Evolutionary conservation across 2,888 invertebrate species (phyloP).

Genomic region (Orthonevra nobilis): DNA sequence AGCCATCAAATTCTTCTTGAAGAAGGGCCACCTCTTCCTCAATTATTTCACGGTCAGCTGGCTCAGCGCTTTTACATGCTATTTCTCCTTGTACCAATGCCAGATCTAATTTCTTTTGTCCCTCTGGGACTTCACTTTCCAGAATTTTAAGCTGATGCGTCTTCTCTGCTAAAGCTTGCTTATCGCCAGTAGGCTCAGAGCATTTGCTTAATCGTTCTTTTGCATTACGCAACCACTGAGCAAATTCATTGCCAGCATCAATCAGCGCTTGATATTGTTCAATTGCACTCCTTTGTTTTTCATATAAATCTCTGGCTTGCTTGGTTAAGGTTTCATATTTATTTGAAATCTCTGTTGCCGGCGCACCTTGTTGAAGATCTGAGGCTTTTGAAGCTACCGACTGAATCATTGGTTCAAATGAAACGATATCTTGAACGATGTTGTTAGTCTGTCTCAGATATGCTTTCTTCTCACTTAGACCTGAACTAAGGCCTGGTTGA

Average conservation of each 20-base stretch:
- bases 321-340: slow-evolving; percentile 95
- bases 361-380: slow-evolving; percentile 93
- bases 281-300: slow-evolving; percentile 93
- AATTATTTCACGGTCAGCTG: slow-evolving; percentile 93
- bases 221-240: slow-evolving; percentile 94
- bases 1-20: slow-evolving; percentile 94
- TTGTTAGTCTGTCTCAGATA: slow-evolving; percentile 94
- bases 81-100: slow-evolving; percentile 92
- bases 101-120: slow-evolving; percentile 90
- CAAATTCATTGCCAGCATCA: slow-evolving; percentile 94
- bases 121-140: slow-evolving; percentile 90
- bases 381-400: slow-evolving; percentile 96
- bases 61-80: slow-evolving; percentile 91
- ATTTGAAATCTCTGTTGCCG: slow-evolving; percentile 93
- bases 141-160: slow-evolving; percentile 92
- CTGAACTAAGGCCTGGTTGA: slow-evolving; percentile 88
- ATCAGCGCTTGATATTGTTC: slow-evolving; percentile 95
- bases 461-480: slow-evolving; percentile 92
- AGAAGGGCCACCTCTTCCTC: slow-evolving; percentile 94
- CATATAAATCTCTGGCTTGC: slow-evolving; percentile 93
- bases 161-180: slow-evolving; percentile 92
- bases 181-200: slow-evolving; percentile 95
- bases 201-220: slow-evolving; percentile 95
- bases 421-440: slow-evolving; percentile 97
- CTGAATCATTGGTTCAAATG: slow-evolving; percentile 98